Conservation (phyloP, 2,888 invertebrate species). For the Acrobasis repandana region DNA sequence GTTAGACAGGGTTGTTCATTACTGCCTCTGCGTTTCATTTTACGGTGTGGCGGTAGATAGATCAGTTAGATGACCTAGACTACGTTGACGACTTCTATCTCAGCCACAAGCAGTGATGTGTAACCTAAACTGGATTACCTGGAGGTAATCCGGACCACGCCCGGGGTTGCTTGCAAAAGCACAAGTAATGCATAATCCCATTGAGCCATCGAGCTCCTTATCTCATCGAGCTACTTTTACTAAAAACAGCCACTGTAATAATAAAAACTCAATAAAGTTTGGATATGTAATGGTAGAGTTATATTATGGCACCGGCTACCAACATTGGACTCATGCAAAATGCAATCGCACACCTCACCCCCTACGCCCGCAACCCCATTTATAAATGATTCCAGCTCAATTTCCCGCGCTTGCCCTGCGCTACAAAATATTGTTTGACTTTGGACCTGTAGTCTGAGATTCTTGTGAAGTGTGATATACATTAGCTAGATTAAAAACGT, state of each 20-base stretch:
- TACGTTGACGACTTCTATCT: too few species aligned
- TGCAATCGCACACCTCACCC: constrained; percentile 61
- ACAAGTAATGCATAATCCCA: too few species aligned
- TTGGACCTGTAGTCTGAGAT: constrained; percentile 42
- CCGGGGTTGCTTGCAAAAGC: too few species aligned
- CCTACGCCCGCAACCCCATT: constrained; percentile 55
- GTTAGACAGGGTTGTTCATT: too few species aligned
- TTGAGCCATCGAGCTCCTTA: too few species aligned
- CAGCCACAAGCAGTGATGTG: too few species aligned
- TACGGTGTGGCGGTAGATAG: too few species aligned
- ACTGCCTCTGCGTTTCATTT: too few species aligned
- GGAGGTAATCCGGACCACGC: too few species aligned
- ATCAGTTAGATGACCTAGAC: too few species aligned
- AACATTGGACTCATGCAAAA: constrained; percentile 72
- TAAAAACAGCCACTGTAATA: constrained; percentile 7
- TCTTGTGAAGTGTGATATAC: constrained; percentile 17
- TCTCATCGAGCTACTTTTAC: not conserved
- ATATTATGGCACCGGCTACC: constrained; percentile 52
- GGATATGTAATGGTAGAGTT: constrained; percentile 36
- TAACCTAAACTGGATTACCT: too few species aligned
- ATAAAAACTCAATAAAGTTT: constrained; percentile 36
- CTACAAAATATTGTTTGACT: constrained; percentile 77
- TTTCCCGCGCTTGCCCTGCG: constrained; percentile 59
- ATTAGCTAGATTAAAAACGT: not conserved
- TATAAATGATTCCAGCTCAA: constrained; percentile 79